These are phyloP conservation scores for Tangara arthus DNA, from an alignment of 2,797 vertebrate species.

Conservation along the genomic window DNA sequence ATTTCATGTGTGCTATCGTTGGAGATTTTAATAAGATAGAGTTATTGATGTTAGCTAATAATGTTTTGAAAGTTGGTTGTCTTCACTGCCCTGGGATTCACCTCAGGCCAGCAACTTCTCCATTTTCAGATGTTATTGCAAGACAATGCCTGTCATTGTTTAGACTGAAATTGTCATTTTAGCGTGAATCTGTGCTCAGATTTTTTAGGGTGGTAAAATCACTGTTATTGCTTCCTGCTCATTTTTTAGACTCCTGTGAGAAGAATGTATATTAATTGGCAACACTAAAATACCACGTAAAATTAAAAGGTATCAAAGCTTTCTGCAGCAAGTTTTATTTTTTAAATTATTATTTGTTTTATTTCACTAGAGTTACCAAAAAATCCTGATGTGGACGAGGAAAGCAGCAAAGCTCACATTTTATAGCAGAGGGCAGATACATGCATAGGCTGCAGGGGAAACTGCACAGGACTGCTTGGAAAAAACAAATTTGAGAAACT, in stretches of 20 bases:
- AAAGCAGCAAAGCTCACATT: neutral
- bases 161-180: conserved; percentile 43
- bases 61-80: conserved; percentile 58
- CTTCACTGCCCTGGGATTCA: conserved; percentile 65
- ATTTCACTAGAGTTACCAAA: neutral
- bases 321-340: neutral
- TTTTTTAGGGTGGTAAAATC: conserved; percentile 5
- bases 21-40: conserved; percentile 57
- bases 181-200: neutral
- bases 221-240: neutral
- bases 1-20: conserved; percentile 36
- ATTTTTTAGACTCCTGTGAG: neutral
- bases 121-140: conserved; percentile 65
- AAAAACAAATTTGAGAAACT: neutral
- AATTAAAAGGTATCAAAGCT: neutral
- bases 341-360: neutral
- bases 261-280: neutral
- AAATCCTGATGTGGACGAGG: neutral
- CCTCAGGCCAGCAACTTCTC: conserved; percentile 65
- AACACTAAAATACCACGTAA: neutral
- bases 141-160: conserved; percentile 65
- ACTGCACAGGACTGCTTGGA: neutral
- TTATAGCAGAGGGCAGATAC: neutral
- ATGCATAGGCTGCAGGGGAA: neutral
- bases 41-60: conserved; percentile 45